Conservation (phyloP, 2,797 vertebrate genomes). For the Hydrolagus colliei region DNA sequence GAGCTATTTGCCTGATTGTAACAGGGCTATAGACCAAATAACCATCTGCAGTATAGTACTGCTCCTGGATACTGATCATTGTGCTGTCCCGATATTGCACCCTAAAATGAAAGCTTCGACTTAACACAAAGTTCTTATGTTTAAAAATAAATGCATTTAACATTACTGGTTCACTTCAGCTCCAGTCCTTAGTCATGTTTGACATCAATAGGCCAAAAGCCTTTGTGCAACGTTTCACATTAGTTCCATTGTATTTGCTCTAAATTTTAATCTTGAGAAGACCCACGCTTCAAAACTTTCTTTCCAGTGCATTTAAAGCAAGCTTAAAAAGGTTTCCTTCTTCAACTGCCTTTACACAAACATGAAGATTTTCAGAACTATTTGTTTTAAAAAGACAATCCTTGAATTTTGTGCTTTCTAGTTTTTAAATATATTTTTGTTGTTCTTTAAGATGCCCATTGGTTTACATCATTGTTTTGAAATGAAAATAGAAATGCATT, state of each 20-base stretch:
- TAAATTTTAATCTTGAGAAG: not conserved
- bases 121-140: too few relatives aligned
- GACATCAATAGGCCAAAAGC: not conserved
- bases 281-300: constrained; percentile 7
- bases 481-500: too few relatives aligned
- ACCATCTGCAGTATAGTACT: too few relatives aligned
- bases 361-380: not conserved
- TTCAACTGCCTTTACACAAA: not conserved
- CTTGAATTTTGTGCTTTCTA: not conserved
- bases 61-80: too few relatives aligned
- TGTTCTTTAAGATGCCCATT: too few relatives aligned
- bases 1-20: not conserved
- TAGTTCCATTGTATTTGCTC: not conserved
- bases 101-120: too few relatives aligned
- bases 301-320: constrained; percentile 6
- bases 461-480: too few relatives aligned
- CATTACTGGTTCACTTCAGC: not conserved
- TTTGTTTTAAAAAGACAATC: not conserved
- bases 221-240: not conserved
- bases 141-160: not conserved
- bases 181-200: not conserved
- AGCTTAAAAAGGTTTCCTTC: not conserved
- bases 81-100: too few relatives aligned
- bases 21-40: too few relatives aligned
- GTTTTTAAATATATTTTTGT: not conserved